phyloP scores from a whole-genome alignment of 2,888 invertebrate species.

The Pristionchus entomophagus region DNA sequence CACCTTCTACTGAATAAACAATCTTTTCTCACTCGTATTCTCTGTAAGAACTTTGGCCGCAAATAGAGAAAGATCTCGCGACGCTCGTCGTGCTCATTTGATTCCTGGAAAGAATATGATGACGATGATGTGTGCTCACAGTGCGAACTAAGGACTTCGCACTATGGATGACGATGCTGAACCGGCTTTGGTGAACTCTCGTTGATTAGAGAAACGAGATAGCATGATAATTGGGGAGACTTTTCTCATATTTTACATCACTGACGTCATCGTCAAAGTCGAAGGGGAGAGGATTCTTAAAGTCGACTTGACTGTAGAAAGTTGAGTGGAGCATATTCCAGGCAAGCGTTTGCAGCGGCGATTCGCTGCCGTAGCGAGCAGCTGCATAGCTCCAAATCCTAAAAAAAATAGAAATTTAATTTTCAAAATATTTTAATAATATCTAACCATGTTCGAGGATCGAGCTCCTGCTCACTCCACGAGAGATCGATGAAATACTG shows the following conservation, averaged over 20 bases:
- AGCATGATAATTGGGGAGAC: too few relatives aligned
- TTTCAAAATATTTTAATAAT: background rate
- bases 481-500: slow-evolving; percentile 88
- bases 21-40: background rate
- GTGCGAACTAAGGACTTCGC: too few relatives aligned
- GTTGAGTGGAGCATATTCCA: slow-evolving; percentile 56
- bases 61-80: slow-evolving; percentile 31
- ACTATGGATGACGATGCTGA: background rate
- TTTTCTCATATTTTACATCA: too few relatives aligned
- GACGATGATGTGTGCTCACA: too few relatives aligned
- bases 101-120: background rate
- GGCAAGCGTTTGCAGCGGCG: background rate
- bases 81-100: background rate
- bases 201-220: too few relatives aligned
- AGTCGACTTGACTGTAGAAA: slow-evolving; percentile 37
- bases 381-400: slow-evolving; percentile 7
- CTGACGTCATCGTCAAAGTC: background rate
- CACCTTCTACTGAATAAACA: background rate
- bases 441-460: slow-evolving; percentile 41
- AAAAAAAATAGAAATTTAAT: background rate
- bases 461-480: slow-evolving; percentile 52
- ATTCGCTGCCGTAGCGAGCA: background rate
- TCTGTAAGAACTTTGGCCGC: background rate
- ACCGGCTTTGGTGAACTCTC: too few relatives aligned
- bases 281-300: background rate